These are phyloP conservation scores for Drosophila novamexicana DNA, from an alignment of 1,140 invertebrate genomes.

Conservation along the genomic window DNA sequence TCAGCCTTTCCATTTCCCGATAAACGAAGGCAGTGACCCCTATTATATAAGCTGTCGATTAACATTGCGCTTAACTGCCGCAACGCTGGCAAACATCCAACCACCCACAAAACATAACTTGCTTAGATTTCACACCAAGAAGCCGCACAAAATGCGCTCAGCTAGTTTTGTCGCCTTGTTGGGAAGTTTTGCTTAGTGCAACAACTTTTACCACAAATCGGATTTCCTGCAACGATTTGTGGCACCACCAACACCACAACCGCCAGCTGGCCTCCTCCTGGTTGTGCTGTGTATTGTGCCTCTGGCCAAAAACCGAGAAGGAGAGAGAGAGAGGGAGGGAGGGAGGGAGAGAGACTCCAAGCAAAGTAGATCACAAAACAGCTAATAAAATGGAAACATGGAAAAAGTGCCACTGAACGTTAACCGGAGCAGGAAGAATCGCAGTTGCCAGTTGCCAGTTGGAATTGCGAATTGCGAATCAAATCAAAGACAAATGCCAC, in stretches of 20 bases:
- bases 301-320: constrained; percentile 13
- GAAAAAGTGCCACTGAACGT: constrained; percentile 32
- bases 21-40: constrained; percentile 38
- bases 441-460: constrained; percentile 4
- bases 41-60: constrained; percentile 45
- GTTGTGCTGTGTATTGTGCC: constrained; percentile 8
- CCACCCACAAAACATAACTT: constrained; percentile 37
- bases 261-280: constrained; percentile 8
- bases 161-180: constrained; percentile 19
- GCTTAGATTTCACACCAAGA: constrained; percentile 52
- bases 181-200: constrained; percentile 31
- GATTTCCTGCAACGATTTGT: constrained; percentile 71
- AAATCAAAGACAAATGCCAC: constrained; percentile 63
- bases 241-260: constrained; percentile 2
- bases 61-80: constrained; percentile 21
- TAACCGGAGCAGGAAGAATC: constrained; percentile 57
- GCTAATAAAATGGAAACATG: constrained; percentile 11
- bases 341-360: not conserved
- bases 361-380: constrained; percentile 57
- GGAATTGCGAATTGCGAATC: constrained; percentile 16
- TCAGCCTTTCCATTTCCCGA: not conserved
- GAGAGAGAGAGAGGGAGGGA: not conserved
- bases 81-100: constrained; percentile 2
- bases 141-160: constrained; percentile 39
- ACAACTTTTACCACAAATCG: constrained; percentile 77